Evolutionary conservation across 2,888 invertebrate genomes (phyloP).

Genomic region (Drosophila cognata): DNA sequence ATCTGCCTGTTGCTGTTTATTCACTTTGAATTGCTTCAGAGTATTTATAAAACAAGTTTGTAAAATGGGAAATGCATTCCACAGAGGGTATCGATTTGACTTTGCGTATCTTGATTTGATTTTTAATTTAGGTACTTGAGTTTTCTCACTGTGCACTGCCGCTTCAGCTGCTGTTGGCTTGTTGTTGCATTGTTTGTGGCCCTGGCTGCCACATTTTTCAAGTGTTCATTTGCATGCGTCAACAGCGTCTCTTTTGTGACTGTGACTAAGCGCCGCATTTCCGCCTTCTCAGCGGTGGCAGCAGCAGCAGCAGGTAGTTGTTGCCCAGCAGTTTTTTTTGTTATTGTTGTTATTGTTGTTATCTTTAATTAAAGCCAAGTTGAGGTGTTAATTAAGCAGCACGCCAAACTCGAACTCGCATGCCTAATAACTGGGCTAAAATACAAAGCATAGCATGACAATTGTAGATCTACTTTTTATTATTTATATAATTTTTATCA

Average conservation of each 20-base stretch:
- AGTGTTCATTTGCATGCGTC: slow-evolving; percentile 71
- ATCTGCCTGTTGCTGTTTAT: not conserved
- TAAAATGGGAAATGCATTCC: not conserved
- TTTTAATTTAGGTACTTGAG: not conserved
- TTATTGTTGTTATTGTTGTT: not conserved
- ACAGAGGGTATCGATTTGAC: not conserved
- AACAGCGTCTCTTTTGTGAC: slow-evolving; percentile 60
- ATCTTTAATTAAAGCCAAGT: slow-evolving; percentile 57
- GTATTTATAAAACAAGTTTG: not conserved
- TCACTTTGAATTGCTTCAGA: not conserved
- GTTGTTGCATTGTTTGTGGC: slow-evolving; percentile 48
- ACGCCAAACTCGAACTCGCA: slow-evolving; percentile 27
- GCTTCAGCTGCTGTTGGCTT: slow-evolving; percentile 3
- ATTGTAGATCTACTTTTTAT: slow-evolving; percentile 3
- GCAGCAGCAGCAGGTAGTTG: slow-evolving; percentile 10
- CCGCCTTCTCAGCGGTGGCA: slow-evolving; percentile 57
- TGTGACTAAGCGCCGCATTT: slow-evolving; percentile 70
- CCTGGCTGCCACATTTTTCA: slow-evolving; percentile 47
- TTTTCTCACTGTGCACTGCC: not conserved
- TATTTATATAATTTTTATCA: slow-evolving; percentile 8
- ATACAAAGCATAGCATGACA: slow-evolving; percentile 13
- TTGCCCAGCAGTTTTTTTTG: not conserved
- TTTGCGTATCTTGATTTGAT: not conserved
- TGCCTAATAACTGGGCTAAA: slow-evolving; percentile 72
- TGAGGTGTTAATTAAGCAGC: slow-evolving; percentile 68